Evolutionary conservation across 2,888 invertebrate genomes (phyloP), one percentile per base, ranked within the genome.

Genomic region (Hydrotaea diabolus): DNA sequence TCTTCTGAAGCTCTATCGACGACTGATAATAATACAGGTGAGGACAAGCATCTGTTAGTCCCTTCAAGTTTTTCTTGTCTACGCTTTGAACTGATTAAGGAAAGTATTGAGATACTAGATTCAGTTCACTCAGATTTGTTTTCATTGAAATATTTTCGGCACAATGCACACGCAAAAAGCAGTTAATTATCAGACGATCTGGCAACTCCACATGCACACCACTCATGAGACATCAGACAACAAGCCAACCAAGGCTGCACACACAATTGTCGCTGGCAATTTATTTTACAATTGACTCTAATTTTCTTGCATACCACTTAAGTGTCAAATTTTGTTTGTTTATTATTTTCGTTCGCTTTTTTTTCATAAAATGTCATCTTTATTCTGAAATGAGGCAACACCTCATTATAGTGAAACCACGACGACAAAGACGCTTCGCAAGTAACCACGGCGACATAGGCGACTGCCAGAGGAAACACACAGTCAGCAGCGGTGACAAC

Each of bases 321-420:
- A 83, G 73, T 84, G 77, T 31, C 64, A 83, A 83, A n/a, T n/a
- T n/a, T 81, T 72, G 71, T 59, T 79, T 55, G n/a, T n/a, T n/a
- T n/a, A n/a, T 79, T 71, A 23, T 59, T 59, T 3, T 59, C 26
- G 19, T 23, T n/a, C n/a, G n/a, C n/a, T n/a, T 4, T 59, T 59
- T 13, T 59, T 31, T 59, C 26, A 59, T 49, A 49, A 39, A 39
- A n/a, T 83, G 80, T 77, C 77, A 80, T 80, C 46, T 77, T 73
- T 77, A 17, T 62, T 80, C 59, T 66, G 59, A 80, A 80, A 84
- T 80, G 75, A 80, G 75, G 46, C 43, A 69, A 71, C 74, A 83
- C 74, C 77, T 78, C 72, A 78, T 81, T 78, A 84, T 39, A 78
- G 75, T 72, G 75, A 39, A 72, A 57, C 17, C 77, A 72, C 59